Evolutionary conservation across 2,797 vertebrate genomes (phyloP).

Genomic region (Brotogeris chrysoptera): DNA sequence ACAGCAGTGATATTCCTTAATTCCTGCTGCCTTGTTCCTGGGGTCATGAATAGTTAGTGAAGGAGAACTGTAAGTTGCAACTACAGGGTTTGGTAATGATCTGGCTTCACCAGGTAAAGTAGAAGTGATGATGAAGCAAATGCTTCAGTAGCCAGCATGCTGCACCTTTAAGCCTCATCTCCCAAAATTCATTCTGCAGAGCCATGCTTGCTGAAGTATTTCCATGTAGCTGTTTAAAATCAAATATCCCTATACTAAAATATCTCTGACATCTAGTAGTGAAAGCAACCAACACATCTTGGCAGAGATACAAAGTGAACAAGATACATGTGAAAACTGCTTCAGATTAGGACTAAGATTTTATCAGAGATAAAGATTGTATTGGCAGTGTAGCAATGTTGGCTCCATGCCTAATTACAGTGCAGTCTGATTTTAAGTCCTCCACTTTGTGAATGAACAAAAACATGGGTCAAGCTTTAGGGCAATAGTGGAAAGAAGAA

Average conservation of each 20-base stretch:
- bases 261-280: neutral
- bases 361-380: neutral
- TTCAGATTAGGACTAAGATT: neutral
- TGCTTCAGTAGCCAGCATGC: neutral
- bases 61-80: neutral
- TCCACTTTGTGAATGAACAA: neutral
- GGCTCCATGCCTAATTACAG: neutral
- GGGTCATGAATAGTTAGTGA: neutral
- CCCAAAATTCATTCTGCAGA: constrained; percentile 10
- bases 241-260: neutral
- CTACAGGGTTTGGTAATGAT: neutral
- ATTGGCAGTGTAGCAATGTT: neutral
- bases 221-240: neutral
- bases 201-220: neutral
- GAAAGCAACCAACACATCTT: neutral
- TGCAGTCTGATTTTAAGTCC: neutral
- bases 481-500: neutral
- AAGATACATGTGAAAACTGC: neutral
- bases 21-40: neutral
- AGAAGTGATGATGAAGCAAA: neutral
- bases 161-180: neutral
- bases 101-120: neutral
- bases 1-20: neutral
- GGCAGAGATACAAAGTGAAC: neutral
- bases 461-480: neutral